Conservation (phyloP, 2,888 invertebrate species). For the Himalopsyche kuldschensis region DNA sequence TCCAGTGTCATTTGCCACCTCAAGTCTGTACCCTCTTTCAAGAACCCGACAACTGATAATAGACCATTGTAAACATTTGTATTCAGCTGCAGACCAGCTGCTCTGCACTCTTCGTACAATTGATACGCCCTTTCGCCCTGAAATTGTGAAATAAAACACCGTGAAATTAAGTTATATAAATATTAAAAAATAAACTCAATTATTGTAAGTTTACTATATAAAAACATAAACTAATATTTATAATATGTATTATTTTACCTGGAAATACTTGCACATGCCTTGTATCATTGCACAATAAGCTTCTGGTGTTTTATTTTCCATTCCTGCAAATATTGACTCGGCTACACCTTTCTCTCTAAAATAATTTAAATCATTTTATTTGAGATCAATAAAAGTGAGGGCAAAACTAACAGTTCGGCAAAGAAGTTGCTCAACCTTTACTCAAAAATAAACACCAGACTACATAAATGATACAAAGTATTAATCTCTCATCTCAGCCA, state of each 20-base stretch:
- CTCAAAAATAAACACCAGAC: no score
- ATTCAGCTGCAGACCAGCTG: slow-evolving; percentile 66
- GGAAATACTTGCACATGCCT: slow-evolving; percentile 78
- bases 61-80: slow-evolving; percentile 71
- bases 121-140: slow-evolving; percentile 67
- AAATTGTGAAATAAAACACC: slow-evolving; percentile 2
- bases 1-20: slow-evolving; percentile 66
- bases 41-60: slow-evolving; percentile 61
- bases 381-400: neutral
- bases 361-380: slow-evolving; percentile 13
- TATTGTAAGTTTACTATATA: neutral
- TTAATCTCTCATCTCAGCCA: no score
- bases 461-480: no score
- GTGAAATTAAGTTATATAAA: neutral
- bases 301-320: slow-evolving; percentile 68
- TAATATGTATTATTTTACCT: slow-evolving; percentile 49
- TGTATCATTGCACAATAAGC: slow-evolving; percentile 79
- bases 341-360: slow-evolving; percentile 70
- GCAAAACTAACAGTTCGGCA: neutral
- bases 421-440: neutral
- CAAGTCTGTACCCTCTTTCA: slow-evolving; percentile 67
- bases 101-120: slow-evolving; percentile 66
- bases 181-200: neutral
- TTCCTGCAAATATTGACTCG: slow-evolving; percentile 72
- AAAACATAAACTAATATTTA: neutral